Percentiles rank a stretch among this genome's conserved stretches.
Evolutionary conservation across 2,113 vertebrate genomes (phyloP).

Genomic region (Phoxinus phoxinus): DNA sequence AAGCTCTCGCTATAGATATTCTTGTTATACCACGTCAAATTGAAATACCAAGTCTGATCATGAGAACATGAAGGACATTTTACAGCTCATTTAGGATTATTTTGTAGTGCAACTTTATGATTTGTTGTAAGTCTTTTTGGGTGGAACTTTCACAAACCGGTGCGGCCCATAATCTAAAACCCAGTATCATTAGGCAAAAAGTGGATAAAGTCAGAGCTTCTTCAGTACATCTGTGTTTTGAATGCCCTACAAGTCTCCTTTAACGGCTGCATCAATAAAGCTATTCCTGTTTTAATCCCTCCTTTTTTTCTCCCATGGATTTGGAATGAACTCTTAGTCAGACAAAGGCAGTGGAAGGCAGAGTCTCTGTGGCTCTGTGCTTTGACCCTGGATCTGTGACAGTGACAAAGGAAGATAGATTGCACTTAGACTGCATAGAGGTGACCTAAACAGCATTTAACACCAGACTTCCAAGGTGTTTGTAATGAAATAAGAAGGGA

Average conservation of each 20-base stretch:
- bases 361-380: slow-evolving; percentile 40
- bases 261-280: slow-evolving; percentile 40
- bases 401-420: slow-evolving; percentile 63
- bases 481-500: slow-evolving; percentile 54
- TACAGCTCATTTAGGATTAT: too few species aligned
- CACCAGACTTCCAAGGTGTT: slow-evolving; percentile 50
- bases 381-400: slow-evolving; percentile 56
- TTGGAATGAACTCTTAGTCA: slow-evolving; percentile 41
- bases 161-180: too few species aligned
- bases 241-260: slow-evolving; percentile 50
- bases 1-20: too few species aligned
- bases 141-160: too few species aligned
- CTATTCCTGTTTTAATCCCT: slow-evolving; percentile 40
- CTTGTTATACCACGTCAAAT: too few species aligned
- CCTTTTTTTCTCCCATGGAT: slow-evolving; percentile 41
- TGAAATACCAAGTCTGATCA: too few species aligned
- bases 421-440: slow-evolving; percentile 53
- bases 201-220: slow-evolving; percentile 4
- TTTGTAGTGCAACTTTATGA: too few species aligned
- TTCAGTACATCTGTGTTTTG: not conserved
- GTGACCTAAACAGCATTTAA: slow-evolving; percentile 63
- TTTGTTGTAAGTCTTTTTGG: too few species aligned
- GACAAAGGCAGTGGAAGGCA: slow-evolving; percentile 46
- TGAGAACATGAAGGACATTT: too few species aligned
- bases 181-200: too few species aligned